Evolutionary conservation across 2,888 invertebrate species (phyloP).

Genomic region (Dryobotodes eremita): DNA sequence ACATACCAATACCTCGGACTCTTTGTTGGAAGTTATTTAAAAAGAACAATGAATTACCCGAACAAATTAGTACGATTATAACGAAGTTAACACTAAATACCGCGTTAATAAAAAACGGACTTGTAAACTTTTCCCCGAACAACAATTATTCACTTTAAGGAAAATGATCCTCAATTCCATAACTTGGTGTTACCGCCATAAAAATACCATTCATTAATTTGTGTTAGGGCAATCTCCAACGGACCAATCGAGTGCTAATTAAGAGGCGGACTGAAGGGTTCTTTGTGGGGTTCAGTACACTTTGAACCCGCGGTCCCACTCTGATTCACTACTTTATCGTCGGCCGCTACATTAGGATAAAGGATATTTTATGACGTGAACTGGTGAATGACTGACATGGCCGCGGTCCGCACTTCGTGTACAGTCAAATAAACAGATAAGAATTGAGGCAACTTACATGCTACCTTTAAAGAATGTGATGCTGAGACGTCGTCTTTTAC

Average conservation of each 20-base stretch:
- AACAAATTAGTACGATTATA: conserved; percentile 45
- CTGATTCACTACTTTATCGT: conserved; percentile 71
- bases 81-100: conserved; percentile 35
- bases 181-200: conserved; percentile 36
- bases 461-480: not conserved
- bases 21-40: conserved; percentile 39
- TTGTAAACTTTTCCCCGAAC: conserved; percentile 51
- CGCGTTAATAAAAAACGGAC: conserved; percentile 32
- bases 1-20: conserved; percentile 3
- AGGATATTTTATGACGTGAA: conserved; percentile 55
- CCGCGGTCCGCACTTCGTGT: conserved; percentile 24
- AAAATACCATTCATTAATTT: conserved; percentile 61
- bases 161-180: conserved; percentile 44
- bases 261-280: conserved; percentile 73
- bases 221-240: conserved; percentile 51
- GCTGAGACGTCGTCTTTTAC: not conserved
- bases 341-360: conserved; percentile 61
- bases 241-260: conserved; percentile 77
- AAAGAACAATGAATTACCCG: conserved; percentile 27
- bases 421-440: conserved; percentile 26
- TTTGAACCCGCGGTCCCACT: conserved; percentile 71
- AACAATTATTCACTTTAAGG: conserved; percentile 62
- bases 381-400: conserved; percentile 41
- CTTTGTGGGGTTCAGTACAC: conserved; percentile 78
- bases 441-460: not conserved